phyloP scores from a whole-genome alignment of 2,113 vertebrate species.

The Neogobius melanostomus region DNA sequence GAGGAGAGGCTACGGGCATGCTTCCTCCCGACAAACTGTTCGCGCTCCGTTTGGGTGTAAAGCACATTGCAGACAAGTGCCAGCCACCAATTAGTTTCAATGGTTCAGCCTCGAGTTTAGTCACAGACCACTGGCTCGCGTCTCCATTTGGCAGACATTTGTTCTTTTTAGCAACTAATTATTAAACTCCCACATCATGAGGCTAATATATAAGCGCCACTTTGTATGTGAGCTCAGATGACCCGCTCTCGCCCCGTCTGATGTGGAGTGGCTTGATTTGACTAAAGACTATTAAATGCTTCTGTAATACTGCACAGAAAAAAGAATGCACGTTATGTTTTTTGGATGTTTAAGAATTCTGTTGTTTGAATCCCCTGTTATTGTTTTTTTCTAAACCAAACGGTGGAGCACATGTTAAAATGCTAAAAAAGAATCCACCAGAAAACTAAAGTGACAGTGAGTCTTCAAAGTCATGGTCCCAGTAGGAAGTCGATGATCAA shows the following conservation, averaged over 20 bases:
- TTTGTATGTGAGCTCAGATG: background rate
- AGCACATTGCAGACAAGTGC: constrained; percentile 21
- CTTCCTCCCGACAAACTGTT: constrained; percentile 30
- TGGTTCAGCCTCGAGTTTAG: constrained; percentile 38
- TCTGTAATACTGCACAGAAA: no score
- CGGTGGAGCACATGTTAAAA: no score
- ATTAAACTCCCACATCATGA: constrained; percentile 22
- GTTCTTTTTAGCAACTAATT: constrained; percentile 19
- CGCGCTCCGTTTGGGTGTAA: constrained; percentile 27
- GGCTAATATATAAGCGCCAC: background rate
- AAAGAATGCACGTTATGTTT: no score
- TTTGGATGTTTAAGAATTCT: no score
- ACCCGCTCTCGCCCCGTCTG: background rate
- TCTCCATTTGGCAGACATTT: constrained; percentile 15
- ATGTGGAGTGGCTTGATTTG: background rate
- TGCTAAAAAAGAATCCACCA: no score
- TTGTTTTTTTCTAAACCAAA: no score
- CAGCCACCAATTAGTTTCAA: constrained; percentile 40
- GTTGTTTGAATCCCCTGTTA: no score
- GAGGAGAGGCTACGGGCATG: constrained; percentile 18
- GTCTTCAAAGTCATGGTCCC: no score
- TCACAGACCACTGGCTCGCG: constrained; percentile 33
- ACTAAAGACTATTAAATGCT: background rate
- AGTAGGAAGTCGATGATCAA: no score
- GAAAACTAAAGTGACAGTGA: no score